Percentiles rank a stretch among this genome's conserved stretches.
Conservation (phyloP, 2,888 invertebrate genomes). For the Mesochorus sp. region DNA sequence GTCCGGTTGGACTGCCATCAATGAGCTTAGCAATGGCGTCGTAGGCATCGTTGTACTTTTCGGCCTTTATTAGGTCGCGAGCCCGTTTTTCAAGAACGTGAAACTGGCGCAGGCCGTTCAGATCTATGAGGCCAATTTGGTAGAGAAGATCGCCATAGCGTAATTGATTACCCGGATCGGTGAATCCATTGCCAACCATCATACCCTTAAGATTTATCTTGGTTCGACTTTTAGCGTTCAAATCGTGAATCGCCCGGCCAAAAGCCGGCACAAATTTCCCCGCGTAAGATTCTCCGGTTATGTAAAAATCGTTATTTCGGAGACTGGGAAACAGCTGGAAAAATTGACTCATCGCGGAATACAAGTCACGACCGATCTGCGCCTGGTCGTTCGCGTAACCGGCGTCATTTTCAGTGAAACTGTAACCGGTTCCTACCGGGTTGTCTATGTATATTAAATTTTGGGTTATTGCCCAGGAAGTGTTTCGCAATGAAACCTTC, state of each 20-base stretch:
- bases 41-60: constrained; percentile 88
- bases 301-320: constrained; percentile 90
- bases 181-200: constrained; percentile 91
- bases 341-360: constrained; percentile 90
- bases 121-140: constrained; percentile 89
- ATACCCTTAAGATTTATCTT: constrained; percentile 89
- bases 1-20: constrained; percentile 86
- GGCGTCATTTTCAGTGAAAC: constrained; percentile 89
- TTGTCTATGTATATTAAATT: constrained; percentile 95
- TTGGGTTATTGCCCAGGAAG: constrained; percentile 91
- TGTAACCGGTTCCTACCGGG: constrained; percentile 96
- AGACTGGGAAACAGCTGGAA: constrained; percentile 91
- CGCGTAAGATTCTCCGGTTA: constrained; percentile 95
- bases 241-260: constrained; percentile 88
- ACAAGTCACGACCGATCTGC: constrained; percentile 91
- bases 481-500: constrained; percentile 85
- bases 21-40: constrained; percentile 88
- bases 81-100: constrained; percentile 85
- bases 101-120: constrained; percentile 85
- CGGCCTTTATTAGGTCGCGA: constrained; percentile 86
- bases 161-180: constrained; percentile 90
- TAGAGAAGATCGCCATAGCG: constrained; percentile 91
- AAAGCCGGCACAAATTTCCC: constrained; percentile 92
- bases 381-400: constrained; percentile 92
- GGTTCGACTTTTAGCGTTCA: constrained; percentile 85